A percentile compares a stretch with the other conserved stretches of the same genome.
Conservation (phyloP, 1,140 invertebrate genomes). For the Zophobas atratus region DNA sequence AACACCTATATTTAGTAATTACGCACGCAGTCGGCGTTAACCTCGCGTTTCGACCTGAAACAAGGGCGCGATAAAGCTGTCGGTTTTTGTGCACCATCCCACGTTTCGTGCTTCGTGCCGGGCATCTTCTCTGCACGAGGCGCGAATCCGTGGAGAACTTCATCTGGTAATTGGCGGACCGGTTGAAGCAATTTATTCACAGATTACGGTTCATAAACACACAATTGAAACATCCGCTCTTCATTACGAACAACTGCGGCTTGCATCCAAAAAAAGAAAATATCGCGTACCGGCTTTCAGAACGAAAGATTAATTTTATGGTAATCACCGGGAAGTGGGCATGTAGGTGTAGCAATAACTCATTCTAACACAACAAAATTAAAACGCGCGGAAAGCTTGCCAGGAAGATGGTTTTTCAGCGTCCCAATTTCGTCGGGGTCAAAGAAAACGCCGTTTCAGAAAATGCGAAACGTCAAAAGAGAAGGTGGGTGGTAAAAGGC, state of each 20-base stretch:
- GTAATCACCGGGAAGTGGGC: too few relatives aligned
- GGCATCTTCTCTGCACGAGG: neutral
- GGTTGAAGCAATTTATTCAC: slow-evolving; percentile 45
- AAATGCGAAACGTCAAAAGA: too few relatives aligned
- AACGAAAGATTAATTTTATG: too few relatives aligned
- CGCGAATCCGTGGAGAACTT: slow-evolving; percentile 11
- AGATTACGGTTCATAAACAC: slow-evolving; percentile 43
- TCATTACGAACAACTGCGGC: neutral
- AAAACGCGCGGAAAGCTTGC: too few relatives aligned
- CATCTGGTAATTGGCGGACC: slow-evolving; percentile 37
- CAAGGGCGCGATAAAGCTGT: neutral
- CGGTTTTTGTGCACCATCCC: neutral
- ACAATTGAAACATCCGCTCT: slow-evolving; percentile 45
- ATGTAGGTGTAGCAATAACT: too few relatives aligned
- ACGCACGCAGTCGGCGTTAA: neutral
- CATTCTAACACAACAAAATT: too few relatives aligned
- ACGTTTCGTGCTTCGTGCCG: neutral
- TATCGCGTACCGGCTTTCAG: neutral
- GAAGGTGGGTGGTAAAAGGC: too few relatives aligned
- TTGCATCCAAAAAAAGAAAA: neutral
- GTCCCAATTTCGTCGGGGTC: too few relatives aligned
- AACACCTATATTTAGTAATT: neutral
- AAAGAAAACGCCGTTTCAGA: too few relatives aligned
- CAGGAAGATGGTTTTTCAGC: too few relatives aligned
- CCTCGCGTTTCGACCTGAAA: neutral